Conservation (phyloP, 2,113 vertebrate species). For the Nothobranchius furzeri region DNA sequence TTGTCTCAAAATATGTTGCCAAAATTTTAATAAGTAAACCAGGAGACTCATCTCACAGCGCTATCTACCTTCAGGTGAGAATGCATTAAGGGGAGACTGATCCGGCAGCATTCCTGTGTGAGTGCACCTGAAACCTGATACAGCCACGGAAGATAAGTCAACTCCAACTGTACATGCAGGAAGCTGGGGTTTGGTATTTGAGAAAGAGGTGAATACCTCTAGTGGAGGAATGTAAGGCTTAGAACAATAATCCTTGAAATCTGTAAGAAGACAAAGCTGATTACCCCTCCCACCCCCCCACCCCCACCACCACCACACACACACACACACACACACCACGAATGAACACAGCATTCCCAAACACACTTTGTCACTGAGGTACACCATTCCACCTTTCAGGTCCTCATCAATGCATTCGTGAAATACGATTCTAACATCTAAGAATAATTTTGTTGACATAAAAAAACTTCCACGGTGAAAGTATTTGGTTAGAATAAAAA, state of each 20-base stretch:
- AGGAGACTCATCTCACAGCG: not conserved
- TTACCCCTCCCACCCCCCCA: conserved; percentile 9
- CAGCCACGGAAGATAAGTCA: not conserved
- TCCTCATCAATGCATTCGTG: not conserved
- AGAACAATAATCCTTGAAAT: conserved; percentile 68
- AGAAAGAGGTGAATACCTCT: conserved; percentile 5
- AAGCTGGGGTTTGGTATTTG: not conserved
- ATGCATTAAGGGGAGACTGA: not conserved
- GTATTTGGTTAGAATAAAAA: conserved; percentile 1
- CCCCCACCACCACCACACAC: not conserved
- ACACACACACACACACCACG: no score
- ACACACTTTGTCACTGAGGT: conserved; percentile 1
- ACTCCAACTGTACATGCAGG: not conserved
- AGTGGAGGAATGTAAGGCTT: conserved; percentile 61
- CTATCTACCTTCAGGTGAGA: not conserved
- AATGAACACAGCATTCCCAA: not conserved
- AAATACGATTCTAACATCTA: not conserved
- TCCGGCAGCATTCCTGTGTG: not conserved
- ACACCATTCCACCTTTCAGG: not conserved
- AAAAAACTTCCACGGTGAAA: not conserved
- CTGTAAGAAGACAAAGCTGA: conserved; percentile 46
- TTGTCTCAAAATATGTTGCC: not conserved
- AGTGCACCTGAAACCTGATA: conserved; percentile 5
- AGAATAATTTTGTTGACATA: not conserved
- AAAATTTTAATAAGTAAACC: not conserved